Conservation (phyloP, 2,797 vertebrate species). For the Chiloscyllium punctatum region DNA sequence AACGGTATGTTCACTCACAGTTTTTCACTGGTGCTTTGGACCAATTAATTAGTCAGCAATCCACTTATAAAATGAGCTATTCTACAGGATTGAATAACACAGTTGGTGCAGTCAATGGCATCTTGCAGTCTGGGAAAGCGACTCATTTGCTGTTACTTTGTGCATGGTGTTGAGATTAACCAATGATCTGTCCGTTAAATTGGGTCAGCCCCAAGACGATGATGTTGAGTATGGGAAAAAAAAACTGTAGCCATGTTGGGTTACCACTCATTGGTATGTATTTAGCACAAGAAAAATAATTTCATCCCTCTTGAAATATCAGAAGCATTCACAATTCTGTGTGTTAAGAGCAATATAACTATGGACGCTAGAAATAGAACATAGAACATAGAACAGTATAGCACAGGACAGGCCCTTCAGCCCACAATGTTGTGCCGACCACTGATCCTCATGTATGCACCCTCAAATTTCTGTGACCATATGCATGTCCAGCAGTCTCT, state of each 20-base stretch:
- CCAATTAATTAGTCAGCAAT: not conserved
- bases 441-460: too few relatives aligned
- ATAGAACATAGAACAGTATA: too few relatives aligned
- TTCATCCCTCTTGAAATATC: not conserved
- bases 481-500: too few relatives aligned
- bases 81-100: not conserved
- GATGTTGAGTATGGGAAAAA: not conserved
- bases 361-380: too few relatives aligned
- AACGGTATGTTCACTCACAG: not conserved
- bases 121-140: not conserved
- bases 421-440: too few relatives aligned
- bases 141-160: not conserved
- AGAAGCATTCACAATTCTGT: not conserved
- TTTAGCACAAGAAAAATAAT: not conserved
- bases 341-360: too few relatives aligned
- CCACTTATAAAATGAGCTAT: not conserved
- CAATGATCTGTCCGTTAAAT: not conserved
- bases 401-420: too few relatives aligned
- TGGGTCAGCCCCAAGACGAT: not conserved
- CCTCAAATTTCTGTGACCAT: too few relatives aligned
- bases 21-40: not conserved
- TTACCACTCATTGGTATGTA: not conserved
- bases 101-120: not conserved
- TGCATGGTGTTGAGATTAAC: not conserved
- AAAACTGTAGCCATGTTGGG: not conserved